Base-by-base conservation (phyloP, 2,113 vertebrate species). In the Elaphurus davidianus region DNA sequence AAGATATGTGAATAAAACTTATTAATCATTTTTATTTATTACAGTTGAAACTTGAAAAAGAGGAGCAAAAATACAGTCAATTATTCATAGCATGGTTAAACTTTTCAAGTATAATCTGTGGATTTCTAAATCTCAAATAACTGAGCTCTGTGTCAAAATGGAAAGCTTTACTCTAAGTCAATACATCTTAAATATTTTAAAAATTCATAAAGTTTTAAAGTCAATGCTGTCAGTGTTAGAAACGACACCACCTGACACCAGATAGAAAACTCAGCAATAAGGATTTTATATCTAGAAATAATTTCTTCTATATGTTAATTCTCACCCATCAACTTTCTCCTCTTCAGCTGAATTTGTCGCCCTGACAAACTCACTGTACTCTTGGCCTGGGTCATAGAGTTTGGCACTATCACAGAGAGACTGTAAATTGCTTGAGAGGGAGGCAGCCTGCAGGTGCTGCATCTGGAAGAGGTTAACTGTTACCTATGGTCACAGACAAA, bases 381-480 rank as follows among this genome's bases (percentile, higher is more conserved):
- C 99, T 93, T 99, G 99, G 57, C 99, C 99, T 6, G 99, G 99
- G 91, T 99, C 99, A 93, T 99, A 99, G 90, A 99, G 99, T 98
- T 99, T 99, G 98, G 99, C 99, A 67, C 98, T 99, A 97, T 99
- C 99, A 98, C 99, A 99, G 67, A 99, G 99, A 23, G 99, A 99
- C 98, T 99, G 99, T 96, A 99, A 99, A 96, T 99, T 99, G 54
- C 99, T 99, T 1, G 99, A 99, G 16, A 99, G 99, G 40, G 99
- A 99, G 3, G 99, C 99, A 47, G 99, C 99, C 98, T 99, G 99
- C 19, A 99, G 99, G 10, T 99, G 99, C 97, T 99, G 99, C 98
- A 99, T 99, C 98, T 99, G 99, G 98, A 99, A 99, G 98, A 99
- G 99, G 97, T 99, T 99, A 87, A 99, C 99, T 0, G 99, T 99